Conservation (phyloP, 2,888 invertebrate genomes). For the Pandemis heparana region DNA sequence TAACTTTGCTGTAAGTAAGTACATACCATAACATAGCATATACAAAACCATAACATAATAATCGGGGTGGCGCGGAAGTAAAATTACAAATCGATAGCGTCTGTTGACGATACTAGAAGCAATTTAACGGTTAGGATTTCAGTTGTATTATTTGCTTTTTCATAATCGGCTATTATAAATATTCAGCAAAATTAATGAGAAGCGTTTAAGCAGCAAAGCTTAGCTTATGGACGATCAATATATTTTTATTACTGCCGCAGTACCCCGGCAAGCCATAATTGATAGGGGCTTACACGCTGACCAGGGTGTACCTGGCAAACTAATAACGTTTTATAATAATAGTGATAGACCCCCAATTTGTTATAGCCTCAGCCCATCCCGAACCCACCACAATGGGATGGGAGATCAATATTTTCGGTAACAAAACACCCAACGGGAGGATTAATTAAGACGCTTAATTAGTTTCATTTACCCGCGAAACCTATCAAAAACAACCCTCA, state of each 20-base stretch:
- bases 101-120: neutral
- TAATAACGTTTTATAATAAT: constrained; percentile 52
- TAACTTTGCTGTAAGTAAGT: constrained; percentile 24
- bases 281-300: constrained; percentile 43
- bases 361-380: constrained; percentile 53
- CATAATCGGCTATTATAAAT: neutral
- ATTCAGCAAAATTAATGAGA: constrained; percentile 2
- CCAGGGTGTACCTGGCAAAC: constrained; percentile 45
- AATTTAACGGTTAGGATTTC: neutral
- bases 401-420: constrained; percentile 77
- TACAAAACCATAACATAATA: neutral
- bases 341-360: constrained; percentile 48
- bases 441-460: constrained; percentile 83
- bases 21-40: constrained; percentile 3
- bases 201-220: neutral
- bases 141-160: neutral
- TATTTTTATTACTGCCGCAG: constrained; percentile 58
- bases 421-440: constrained; percentile 76
- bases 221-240: constrained; percentile 47
- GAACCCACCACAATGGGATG: constrained; percentile 54
- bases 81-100: neutral
- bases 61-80: neutral
- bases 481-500: constrained; percentile 75
- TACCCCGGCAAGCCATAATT: constrained; percentile 55
- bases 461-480: constrained; percentile 79